Conservation (phyloP, 2,113 vertebrate species). For the Oryzias melastigma region DNA sequence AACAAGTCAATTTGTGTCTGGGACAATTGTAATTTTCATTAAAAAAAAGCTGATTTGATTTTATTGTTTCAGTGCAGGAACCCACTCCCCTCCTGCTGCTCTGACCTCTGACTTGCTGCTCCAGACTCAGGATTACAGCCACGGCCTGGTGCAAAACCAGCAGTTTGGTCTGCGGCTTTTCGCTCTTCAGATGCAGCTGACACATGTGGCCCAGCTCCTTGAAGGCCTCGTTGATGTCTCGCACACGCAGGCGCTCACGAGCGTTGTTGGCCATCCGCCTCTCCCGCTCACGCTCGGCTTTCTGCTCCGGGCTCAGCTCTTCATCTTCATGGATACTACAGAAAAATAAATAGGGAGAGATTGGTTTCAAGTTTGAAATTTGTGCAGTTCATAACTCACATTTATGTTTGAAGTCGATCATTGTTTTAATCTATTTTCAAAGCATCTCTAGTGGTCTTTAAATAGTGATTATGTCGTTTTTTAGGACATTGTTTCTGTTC, state of each 20-base stretch:
- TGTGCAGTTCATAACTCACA: not conserved
- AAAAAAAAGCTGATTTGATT: no score
- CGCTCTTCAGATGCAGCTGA: conserved; percentile 95
- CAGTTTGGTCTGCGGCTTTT: conserved; percentile 97
- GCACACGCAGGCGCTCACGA: conserved; percentile 90
- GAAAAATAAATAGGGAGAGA: not conserved
- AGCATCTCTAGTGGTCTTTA: no score
- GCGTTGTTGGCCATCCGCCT: conserved; percentile 96
- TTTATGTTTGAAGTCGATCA: no score
- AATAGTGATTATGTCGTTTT: no score
- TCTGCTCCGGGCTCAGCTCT: conserved; percentile 95
- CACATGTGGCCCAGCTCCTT: conserved; percentile 97
- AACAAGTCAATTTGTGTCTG: not conserved
- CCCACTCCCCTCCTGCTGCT: not conserved
- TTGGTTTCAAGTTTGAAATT: not conserved
- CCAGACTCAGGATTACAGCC: conserved; percentile 93
- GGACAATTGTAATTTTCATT: not conserved
- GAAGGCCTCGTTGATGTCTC: conserved; percentile 97
- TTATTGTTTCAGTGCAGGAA: no score
- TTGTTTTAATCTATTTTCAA: no score
- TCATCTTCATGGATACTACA: conserved; percentile 94
- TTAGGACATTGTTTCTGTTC: no score
- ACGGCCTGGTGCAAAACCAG: conserved; percentile 98
- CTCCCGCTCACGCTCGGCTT: conserved; percentile 91
- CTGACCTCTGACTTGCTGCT: conserved; percentile 97